phyloP scores from a whole-genome alignment of 2,797 vertebrate species.

The Sebastes paucispinis region DNA sequence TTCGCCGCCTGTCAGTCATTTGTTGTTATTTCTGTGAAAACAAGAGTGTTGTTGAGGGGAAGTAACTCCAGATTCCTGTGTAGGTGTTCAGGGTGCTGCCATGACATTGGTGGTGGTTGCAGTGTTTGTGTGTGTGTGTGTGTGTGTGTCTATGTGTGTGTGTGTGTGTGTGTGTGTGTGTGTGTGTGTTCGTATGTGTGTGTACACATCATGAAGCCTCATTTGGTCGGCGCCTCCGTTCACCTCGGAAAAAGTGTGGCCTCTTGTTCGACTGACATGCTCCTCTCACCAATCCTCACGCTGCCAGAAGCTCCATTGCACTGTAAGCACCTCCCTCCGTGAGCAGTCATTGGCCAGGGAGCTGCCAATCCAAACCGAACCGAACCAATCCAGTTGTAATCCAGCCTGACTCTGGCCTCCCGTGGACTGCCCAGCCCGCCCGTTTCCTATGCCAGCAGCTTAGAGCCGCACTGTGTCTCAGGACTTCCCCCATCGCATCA shows the following conservation, averaged over 20 bases:
- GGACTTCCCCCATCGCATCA: conserved; percentile 82
- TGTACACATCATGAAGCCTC: conserved; percentile 60
- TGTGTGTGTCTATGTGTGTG: background rate
- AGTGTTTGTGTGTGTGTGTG: conserved; percentile 30
- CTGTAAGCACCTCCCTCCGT: conserved; percentile 79
- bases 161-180: background rate
- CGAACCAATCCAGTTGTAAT: conserved; percentile 81
- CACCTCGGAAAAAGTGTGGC: conserved; percentile 53
- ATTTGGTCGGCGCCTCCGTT: conserved; percentile 52
- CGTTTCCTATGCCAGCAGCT: conserved; percentile 88
- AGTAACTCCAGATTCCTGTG: conserved; percentile 66
- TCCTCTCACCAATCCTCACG: conserved; percentile 68
- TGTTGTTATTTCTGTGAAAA: conserved; percentile 52
- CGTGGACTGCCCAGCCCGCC: conserved; percentile 77
- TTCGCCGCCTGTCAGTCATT: conserved; percentile 67
- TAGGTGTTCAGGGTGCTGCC: conserved; percentile 78
- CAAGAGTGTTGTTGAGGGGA: conserved; percentile 57
- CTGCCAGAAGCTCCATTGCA: conserved; percentile 84
- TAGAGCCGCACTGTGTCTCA: conserved; percentile 88
- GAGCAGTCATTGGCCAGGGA: conserved; percentile 80
- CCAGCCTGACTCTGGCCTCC: conserved; percentile 86
- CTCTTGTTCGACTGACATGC: conserved; percentile 65
- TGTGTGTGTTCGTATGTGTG: conserved; percentile 19
- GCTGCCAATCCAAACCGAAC: conserved; percentile 75
- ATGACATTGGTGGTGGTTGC: conserved; percentile 63